Base-by-base conservation (phyloP, 2,113 vertebrate genomes). In the Butorides virescens region DNA sequence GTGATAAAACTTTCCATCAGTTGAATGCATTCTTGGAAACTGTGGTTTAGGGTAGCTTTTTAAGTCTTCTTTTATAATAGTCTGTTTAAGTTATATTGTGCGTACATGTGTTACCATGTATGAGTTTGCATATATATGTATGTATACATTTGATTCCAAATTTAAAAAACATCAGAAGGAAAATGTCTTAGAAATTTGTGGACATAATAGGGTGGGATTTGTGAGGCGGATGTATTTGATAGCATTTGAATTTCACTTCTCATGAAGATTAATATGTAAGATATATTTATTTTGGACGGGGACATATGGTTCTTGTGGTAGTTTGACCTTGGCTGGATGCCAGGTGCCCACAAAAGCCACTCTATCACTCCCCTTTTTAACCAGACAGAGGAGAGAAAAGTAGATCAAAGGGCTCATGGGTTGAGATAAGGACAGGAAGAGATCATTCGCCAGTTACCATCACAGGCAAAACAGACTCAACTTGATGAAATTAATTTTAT, bases 1-100 rank as follows among this genome's bases (percentile, higher is more conserved):
- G 66, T 6, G 2, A 1, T 44, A 46, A n/a, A 67, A 73, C 1
- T 47, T 47, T 13, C 6, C 6, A 17, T 52, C 2, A 5, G 2
- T 23, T 42, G 13, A 61, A 25, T 34, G 4, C 2, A 18, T 8
- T 2, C 18, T 59, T 65, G 26, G 30, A 89, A 76, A 75, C 34
- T 59, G 22, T 26, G 5, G 36, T 67, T 4, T 46, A 53, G 10
- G 5, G 1, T 15, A 49, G 1, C 0, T n/a, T 44, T 58, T 49
- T 9, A 55, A 65, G 4, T 55, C 10, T 47, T 59, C 3, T 49
- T 86, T 36, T 68, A 47, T 78, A 46, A 42, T 20, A 3, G 10
- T 4, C 3, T 21, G 1, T 49, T 39, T 47, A 11, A 50, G 2
- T 29, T 65, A 19, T 25, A 32, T 9, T 37, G 9, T 56, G 7